Evolutionary conservation across 1,140 invertebrate genomes (phyloP).

Genomic region (Hyphantria cunea): DNA sequence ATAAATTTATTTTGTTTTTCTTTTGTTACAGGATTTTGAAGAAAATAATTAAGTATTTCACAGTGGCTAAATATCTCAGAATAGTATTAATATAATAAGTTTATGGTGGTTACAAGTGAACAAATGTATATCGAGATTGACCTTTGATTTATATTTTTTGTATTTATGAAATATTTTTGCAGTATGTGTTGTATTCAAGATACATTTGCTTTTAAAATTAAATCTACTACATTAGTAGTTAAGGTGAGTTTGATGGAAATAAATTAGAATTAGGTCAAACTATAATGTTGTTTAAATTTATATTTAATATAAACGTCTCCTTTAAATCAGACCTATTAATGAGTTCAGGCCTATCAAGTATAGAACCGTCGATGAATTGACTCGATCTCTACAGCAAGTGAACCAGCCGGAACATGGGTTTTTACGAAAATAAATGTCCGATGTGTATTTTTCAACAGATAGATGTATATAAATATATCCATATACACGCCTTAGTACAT

Average conservation of each 20-base stretch:
- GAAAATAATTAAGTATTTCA: constrained; percentile 53
- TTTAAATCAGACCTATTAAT: too few relatives aligned
- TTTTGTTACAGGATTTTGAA: constrained; percentile 54
- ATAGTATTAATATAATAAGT: constrained; percentile 17
- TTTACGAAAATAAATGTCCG: too few relatives aligned
- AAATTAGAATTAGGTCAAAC: constrained; percentile 8
- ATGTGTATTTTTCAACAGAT: too few relatives aligned
- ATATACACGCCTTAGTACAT: too few relatives aligned
- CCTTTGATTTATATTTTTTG: constrained; percentile 24
- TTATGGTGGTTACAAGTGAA: constrained; percentile 14
- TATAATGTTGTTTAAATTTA: background rate
- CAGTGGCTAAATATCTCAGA: constrained; percentile 12
- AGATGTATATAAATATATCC: too few relatives aligned
- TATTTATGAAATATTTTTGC: constrained; percentile 13
- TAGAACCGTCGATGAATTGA: too few relatives aligned
- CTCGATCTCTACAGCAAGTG: too few relatives aligned
- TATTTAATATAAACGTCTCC: too few relatives aligned
- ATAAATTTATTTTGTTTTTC: constrained; percentile 31
- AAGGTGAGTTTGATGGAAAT: constrained; percentile 14
- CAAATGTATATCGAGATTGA: constrained; percentile 3
- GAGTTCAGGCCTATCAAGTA: too few relatives aligned
- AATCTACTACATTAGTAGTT: constrained; percentile 17
- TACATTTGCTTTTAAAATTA: constrained; percentile 15
- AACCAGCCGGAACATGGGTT: too few relatives aligned
- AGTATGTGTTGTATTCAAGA: constrained; percentile 25